phyloP scores from a whole-genome alignment of 2,113 vertebrate genomes.

The Hyla sarda region DNA sequence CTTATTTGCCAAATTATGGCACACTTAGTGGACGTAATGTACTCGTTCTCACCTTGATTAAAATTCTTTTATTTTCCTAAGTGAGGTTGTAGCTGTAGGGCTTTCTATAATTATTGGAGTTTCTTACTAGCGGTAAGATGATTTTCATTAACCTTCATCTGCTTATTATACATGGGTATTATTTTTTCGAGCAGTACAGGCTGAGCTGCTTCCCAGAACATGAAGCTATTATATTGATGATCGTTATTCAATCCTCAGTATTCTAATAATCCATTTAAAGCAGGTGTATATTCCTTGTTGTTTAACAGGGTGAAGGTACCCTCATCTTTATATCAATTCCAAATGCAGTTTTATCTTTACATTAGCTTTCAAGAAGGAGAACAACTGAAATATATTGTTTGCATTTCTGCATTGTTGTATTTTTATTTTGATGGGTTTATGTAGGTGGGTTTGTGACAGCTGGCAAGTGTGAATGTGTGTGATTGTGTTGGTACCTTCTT shows the following conservation, averaged over 20 bases:
- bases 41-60: conserved; percentile 21
- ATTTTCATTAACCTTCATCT: conserved; percentile 43
- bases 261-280: background rate
- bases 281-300: conserved; percentile 5
- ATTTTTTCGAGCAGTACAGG: conserved; percentile 30
- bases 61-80: conserved; percentile 20
- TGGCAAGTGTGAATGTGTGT: no score
- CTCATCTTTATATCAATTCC: conserved; percentile 6
- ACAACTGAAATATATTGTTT: background rate
- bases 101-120: conserved; percentile 32
- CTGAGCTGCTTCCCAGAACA: conserved; percentile 36
- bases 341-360: background rate
- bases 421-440: no score
- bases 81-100: conserved; percentile 19
- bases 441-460: no score
- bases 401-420: no score
- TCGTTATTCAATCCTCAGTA: conserved; percentile 23
- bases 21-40: background rate
- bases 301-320: background rate
- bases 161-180: conserved; percentile 35
- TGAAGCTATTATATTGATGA: conserved; percentile 41
- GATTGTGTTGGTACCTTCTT: no score
- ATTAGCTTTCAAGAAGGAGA: background rate
- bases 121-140: conserved; percentile 17
- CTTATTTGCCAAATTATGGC: background rate